Base-by-base conservation (phyloP, 2,797 vertebrate species). In the Lerista edwardsae region DNA sequence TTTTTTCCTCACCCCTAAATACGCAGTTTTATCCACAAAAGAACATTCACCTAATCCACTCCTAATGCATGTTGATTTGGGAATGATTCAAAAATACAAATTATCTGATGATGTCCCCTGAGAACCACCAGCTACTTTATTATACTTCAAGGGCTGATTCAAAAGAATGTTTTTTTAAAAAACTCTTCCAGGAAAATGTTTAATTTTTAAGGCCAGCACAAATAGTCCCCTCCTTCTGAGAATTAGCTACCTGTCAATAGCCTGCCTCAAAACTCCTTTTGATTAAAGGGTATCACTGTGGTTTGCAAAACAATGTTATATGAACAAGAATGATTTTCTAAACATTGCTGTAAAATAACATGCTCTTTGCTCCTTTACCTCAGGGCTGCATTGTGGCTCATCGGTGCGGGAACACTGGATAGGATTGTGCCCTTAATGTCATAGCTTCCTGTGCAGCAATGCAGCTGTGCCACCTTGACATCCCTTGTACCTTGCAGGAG, bases 1-100 rank as follows among this genome's bases (percentile, higher is more conserved):
- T 84, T 41, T 36, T 34, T 77, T 74, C 41, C 57, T 0, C 72
- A 47, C 29, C 72, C 69, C 10, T 82, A 65, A 65, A 39, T 47
- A 25, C 34, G 75, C 14, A 51, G 27, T 64, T 2, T 86, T 91
- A 77, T 77, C 73, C 88, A 41, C 10, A 84, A 77, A 89, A 83
- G 34, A 91, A 75, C 64, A 68, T 3, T 78, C 36, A 80, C 4
- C 3, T 62, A 83, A 92, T 73, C 57, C 15, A 81, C 29, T 88
- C 2, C 29, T 83, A 86, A 87, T 84, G 12, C 59, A 51, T 69
- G 2, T 65, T 80, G 57, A 72, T 64, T 21, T 25, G 73, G n/a
- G n/a, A 82, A 72, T 9, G 27, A 80, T 29, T 79, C 74, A 1
- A 27, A 27, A 27, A 17, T 80, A n/a, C 27, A 72, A 36, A 44